Evolutionary conservation across 2,797 vertebrate genomes (phyloP).

Genomic region (Aulostomus chinensis): DNA sequence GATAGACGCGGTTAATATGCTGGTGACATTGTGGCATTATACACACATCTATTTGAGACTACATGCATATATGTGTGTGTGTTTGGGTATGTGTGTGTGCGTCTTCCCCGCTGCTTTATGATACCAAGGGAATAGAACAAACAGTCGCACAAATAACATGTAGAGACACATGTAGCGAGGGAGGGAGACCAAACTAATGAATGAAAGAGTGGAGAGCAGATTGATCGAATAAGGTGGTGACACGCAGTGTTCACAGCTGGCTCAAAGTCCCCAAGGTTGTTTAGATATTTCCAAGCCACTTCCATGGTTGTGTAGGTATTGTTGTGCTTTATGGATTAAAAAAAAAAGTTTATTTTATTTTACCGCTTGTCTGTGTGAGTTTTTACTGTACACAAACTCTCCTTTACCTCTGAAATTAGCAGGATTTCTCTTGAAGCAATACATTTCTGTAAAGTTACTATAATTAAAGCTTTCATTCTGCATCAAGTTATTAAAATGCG

Average conservation of each 20-base stretch:
- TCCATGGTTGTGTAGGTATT: slow-evolving; percentile 27
- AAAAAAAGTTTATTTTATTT: too few relatives aligned
- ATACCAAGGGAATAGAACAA: slow-evolving; percentile 46
- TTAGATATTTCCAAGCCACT: slow-evolving; percentile 62
- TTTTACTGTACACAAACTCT: not conserved
- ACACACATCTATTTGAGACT: slow-evolving; percentile 17
- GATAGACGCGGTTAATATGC: slow-evolving; percentile 38
- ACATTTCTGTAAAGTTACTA: too few relatives aligned
- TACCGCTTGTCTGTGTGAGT: slow-evolving; percentile 12
- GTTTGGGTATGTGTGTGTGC: slow-evolving; percentile 12
- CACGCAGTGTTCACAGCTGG: slow-evolving; percentile 36
- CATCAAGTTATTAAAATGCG: too few relatives aligned
- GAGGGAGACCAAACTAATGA: slow-evolving; percentile 44
- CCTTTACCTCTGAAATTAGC: too few relatives aligned
- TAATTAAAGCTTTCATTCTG: too few relatives aligned
- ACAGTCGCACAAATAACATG: slow-evolving; percentile 50
- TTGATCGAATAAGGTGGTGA: slow-evolving; percentile 62
- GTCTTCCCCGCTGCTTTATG: slow-evolving; percentile 22
- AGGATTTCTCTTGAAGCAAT: too few relatives aligned
- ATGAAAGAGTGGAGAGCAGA: slow-evolving; percentile 46
- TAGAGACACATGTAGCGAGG: slow-evolving; percentile 1
- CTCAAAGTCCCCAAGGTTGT: slow-evolving; percentile 59
- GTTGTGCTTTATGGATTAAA: slow-evolving; percentile 41
- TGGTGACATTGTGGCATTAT: slow-evolving; percentile 43
- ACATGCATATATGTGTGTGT: slow-evolving; percentile 15